A percentile compares a stretch with the other conserved stretches of the same genome.
These are phyloP conservation scores for Dichetophora obliterata DNA, from an alignment of 2,888 invertebrate species.

Conservation along the genomic window DNA sequence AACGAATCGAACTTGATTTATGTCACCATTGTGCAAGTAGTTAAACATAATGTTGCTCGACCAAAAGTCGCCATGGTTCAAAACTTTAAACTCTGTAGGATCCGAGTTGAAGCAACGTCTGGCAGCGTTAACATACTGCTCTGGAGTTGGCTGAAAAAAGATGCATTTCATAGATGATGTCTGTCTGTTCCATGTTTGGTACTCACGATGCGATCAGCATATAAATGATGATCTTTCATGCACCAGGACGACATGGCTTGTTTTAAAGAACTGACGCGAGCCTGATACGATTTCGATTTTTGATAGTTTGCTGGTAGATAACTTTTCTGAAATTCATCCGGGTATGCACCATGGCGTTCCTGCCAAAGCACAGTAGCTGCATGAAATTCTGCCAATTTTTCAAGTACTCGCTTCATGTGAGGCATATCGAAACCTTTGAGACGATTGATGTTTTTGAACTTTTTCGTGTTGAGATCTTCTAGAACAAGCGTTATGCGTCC, in stretches of 20 bases:
- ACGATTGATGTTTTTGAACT: slow-evolving; percentile 63
- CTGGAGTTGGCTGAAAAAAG: slow-evolving; percentile 58
- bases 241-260: slow-evolving; percentile 62
- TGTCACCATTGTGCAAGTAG: slow-evolving; percentile 55
- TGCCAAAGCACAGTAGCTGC: slow-evolving; percentile 63
- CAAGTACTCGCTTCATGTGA: slow-evolving; percentile 63
- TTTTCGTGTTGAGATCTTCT: slow-evolving; percentile 61
- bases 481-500: slow-evolving; percentile 61
- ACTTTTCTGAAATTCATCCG: slow-evolving; percentile 58
- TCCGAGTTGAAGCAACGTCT: slow-evolving; percentile 58
- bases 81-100: slow-evolving; percentile 61
- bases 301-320: slow-evolving; percentile 64
- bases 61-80: slow-evolving; percentile 68
- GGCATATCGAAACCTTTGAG: slow-evolving; percentile 62
- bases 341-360: slow-evolving; percentile 58
- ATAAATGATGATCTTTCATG: slow-evolving; percentile 57
- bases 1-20: slow-evolving; percentile 63
- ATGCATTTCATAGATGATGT: background rate
- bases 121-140: slow-evolving; percentile 62
- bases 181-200: background rate
- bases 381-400: slow-evolving; percentile 66
- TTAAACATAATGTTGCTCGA: slow-evolving; percentile 65
- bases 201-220: slow-evolving; percentile 60
- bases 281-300: slow-evolving; percentile 60
- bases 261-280: slow-evolving; percentile 60